Base-by-base conservation (phyloP, 2,888 invertebrate species). In the Atherix ibis region DNA sequence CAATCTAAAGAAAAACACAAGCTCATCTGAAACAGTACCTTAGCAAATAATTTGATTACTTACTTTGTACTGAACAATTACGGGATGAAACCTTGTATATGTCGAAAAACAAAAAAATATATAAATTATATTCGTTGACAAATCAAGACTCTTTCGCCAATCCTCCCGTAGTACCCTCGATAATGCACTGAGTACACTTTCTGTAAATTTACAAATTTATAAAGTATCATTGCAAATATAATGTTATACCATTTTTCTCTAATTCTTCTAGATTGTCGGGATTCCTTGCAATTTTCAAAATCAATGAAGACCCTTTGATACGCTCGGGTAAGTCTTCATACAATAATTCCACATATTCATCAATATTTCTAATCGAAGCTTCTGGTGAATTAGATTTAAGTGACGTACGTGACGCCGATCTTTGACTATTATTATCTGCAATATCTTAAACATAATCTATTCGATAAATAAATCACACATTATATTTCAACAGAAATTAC, bases 71-170 rank as follows among this genome's bases (percentile, higher is more conserved):
- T 94, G 91, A 32, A 91, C 73, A 42, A 98, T 83, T 27, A 94
- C 80, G 32, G 81, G 76, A 60, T 98, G 97, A 64, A 97, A 97
- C 52, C 87, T 83, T 48, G 83, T 79, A 56, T 92, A 97, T 26
- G 85, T 84, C 9, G 97, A 95, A 56, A 98, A 92, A 56, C 92
- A 95, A 58, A 92, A 91, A 65, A 97, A 97, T 49, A 89, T 85
- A 57, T 91, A 89, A 43, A 94, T 82, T 53, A 98, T 87, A 62
- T 94, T 94, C 46, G 91, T 94, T 47, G 92, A 89, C 38, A 98
- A 64, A 57, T 97, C 94, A 50, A 94, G 80, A 58, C 88, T 95
- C 54, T 87, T 78, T 61, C 87, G 87, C 87, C 94, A 97, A 64
- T 98, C 97, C 66, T 98, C 98, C 44, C 95, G 73, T 35, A 98